Percentiles rank a stretch among this genome's conserved stretches.
These are phyloP conservation scores for Scolanthus callimorphus DNA, from an alignment of 92 coral and sea anemone species.

Conservation along the genomic window DNA sequence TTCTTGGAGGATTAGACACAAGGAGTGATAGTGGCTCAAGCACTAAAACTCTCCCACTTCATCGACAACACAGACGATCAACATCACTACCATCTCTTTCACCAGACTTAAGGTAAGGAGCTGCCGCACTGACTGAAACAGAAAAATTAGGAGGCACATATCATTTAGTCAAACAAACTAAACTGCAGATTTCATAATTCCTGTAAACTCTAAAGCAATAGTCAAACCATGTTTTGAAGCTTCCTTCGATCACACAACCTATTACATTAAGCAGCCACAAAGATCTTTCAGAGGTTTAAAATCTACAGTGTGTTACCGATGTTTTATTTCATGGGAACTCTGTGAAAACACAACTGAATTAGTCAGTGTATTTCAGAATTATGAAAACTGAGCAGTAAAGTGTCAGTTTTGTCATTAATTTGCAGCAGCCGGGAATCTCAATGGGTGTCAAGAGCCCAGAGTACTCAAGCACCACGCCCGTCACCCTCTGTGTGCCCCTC, in stretches of 20 bases:
- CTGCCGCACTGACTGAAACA: not conserved
- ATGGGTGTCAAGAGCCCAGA: not conserved
- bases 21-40: not conserved
- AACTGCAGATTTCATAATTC: too few relatives aligned
- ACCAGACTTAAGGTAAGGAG: conserved; percentile 43
- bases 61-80: conserved; percentile 30
- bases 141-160: too few relatives aligned
- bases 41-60: conserved; percentile 13
- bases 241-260: not conserved
- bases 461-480: conserved; percentile 56
- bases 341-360: too few relatives aligned
- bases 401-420: too few relatives aligned
- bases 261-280: too few relatives aligned
- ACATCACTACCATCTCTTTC: conserved; percentile 60
- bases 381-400: too few relatives aligned
- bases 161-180: too few relatives aligned
- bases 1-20: conserved; percentile 50
- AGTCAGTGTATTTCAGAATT: too few relatives aligned
- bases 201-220: not conserved
- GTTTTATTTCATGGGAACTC: too few relatives aligned
- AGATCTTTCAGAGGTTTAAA: too few relatives aligned
- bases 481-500: conserved; percentile 75
- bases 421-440: not conserved
- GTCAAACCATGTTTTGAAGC: not conserved
- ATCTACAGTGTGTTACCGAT: too few relatives aligned